Percentiles rank a stretch among this genome's conserved stretches.
These are phyloP conservation scores for Drosophila eugracilis DNA, from an alignment of 1,140 invertebrate genomes.

Conservation along the genomic window DNA sequence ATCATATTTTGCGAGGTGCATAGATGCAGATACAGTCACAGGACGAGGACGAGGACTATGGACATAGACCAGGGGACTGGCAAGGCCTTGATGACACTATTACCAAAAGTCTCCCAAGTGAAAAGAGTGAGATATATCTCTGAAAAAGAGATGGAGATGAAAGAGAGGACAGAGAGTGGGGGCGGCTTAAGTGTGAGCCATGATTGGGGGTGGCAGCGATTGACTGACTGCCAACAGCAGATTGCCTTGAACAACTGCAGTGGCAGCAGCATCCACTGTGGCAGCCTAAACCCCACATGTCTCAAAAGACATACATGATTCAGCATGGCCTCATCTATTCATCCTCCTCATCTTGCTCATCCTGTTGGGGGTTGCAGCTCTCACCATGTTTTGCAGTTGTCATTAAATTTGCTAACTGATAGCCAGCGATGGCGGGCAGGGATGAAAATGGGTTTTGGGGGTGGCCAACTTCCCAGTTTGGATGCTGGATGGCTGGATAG, in stretches of 20 bases:
- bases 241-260: slow-evolving; percentile 76
- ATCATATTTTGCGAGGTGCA: slow-evolving; percentile 25
- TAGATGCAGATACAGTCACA: slow-evolving; percentile 36
- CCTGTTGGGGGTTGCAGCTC: slow-evolving; percentile 46
- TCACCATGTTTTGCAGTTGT: slow-evolving; percentile 73
- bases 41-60: slow-evolving; percentile 48
- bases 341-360: slow-evolving; percentile 8
- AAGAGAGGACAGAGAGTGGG: neutral
- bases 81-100: slow-evolving; percentile 73
- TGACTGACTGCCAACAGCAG: slow-evolving; percentile 68
- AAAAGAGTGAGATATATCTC: slow-evolving; percentile 15
- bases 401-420: slow-evolving; percentile 84
- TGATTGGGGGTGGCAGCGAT: slow-evolving; percentile 58
- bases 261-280: slow-evolving; percentile 65
- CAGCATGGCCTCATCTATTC: no score
- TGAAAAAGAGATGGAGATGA: no score
- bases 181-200: slow-evolving; percentile 70
- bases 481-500: neutral
- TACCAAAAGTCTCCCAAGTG: slow-evolving; percentile 52
- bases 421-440: slow-evolving; percentile 54
- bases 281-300: slow-evolving; percentile 79
- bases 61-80: slow-evolving; percentile 46
- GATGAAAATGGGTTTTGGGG: neutral
- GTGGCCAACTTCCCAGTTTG: no score
- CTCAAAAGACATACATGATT: slow-evolving; percentile 79